Percentiles rank a stretch among this genome's conserved stretches.
Evolutionary conservation across 2,113 vertebrate species (phyloP).

Genomic region (Mobula birostris): DNA sequence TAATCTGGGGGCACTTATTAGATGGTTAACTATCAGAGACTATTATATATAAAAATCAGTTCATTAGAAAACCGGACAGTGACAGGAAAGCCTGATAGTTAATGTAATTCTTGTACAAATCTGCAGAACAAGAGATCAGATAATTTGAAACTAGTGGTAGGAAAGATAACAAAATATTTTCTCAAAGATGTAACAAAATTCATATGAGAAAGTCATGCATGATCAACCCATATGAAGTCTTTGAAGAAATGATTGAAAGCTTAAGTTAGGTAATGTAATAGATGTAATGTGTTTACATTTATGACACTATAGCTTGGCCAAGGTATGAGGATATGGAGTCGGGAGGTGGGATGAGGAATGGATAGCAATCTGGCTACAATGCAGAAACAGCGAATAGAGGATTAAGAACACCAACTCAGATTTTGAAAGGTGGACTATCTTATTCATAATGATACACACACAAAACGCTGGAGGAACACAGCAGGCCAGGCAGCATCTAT

Average conservation of each 20-base stretch:
- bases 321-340: neutral
- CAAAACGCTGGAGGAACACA: too few species aligned
- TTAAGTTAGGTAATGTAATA: neutral
- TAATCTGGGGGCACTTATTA: neutral
- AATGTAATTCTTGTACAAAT: neutral
- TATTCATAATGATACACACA: too few species aligned
- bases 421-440: neutral
- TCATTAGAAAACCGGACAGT: neutral
- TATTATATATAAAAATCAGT: neutral
- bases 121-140: neutral
- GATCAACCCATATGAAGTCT: neutral
- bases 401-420: neutral
- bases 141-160: neutral
- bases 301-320: neutral
- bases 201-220: neutral
- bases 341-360: neutral
- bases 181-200: neutral
- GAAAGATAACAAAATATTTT: neutral
- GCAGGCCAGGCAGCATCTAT: too few species aligned
- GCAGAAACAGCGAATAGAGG: neutral
- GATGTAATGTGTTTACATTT: neutral
- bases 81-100: neutral
- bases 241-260: neutral
- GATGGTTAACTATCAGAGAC: neutral
- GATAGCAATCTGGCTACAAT: neutral